phyloP scores from a whole-genome alignment of 2,797 vertebrate species.

The Pseudomugil gertrudae region DNA sequence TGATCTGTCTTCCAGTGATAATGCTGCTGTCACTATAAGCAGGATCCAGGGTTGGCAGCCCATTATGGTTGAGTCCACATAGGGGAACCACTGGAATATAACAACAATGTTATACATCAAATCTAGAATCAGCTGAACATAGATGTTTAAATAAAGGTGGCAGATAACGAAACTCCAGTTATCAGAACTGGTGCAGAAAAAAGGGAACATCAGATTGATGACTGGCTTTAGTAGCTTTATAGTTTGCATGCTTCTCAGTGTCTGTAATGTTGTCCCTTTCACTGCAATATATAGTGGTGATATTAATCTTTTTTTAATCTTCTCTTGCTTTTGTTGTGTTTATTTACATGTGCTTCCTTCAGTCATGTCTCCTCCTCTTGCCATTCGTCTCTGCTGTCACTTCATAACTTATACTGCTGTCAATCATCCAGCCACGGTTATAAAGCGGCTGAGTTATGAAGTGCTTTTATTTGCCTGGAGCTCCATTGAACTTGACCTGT shows the following conservation, averaged over 20 bases:
- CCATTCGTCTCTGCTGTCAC: conserved; percentile 51
- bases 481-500: conserved; percentile 69
- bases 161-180: too few relatives aligned
- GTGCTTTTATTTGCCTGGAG: conserved; percentile 67
- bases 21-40: too few relatives aligned
- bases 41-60: too few relatives aligned
- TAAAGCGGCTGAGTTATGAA: conserved; percentile 67
- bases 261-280: background rate
- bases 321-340: background rate
- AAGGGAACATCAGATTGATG: too few relatives aligned
- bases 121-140: too few relatives aligned
- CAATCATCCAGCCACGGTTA: conserved; percentile 69
- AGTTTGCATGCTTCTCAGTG: background rate
- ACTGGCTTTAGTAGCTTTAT: too few relatives aligned
- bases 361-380: conserved; percentile 26
- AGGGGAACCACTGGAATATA: too few relatives aligned
- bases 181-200: too few relatives aligned
- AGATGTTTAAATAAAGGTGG: too few relatives aligned
- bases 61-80: too few relatives aligned
- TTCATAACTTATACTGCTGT: conserved; percentile 61
- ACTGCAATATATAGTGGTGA: background rate
- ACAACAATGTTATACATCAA: too few relatives aligned
- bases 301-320: background rate
- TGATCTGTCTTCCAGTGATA: too few relatives aligned
- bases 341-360: conserved; percentile 5